phyloP scores from a whole-genome alignment of 2,888 invertebrate genomes.

The Lumbricus terrestris region DNA sequence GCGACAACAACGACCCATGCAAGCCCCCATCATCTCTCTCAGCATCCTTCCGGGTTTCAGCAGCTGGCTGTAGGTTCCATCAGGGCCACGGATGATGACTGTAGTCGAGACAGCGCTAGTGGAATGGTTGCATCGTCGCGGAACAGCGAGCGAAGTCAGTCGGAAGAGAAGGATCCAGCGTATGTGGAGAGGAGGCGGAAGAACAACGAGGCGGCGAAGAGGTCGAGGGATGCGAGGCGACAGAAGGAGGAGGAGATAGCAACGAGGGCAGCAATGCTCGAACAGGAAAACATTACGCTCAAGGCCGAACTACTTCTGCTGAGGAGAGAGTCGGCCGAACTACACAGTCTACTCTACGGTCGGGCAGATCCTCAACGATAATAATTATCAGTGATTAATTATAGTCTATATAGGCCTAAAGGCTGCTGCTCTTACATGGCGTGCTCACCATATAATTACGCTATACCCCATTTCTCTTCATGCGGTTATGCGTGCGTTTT shows the following conservation, averaged over 20 bases:
- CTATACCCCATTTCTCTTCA: not conserved
- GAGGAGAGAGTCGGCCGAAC: constrained; percentile 9
- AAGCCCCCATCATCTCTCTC: not conserved
- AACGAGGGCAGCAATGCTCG: constrained; percentile 23
- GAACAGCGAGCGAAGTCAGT: not conserved
- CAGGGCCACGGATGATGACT: not conserved
- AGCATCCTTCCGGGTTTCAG: not conserved
- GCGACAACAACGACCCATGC: not conserved
- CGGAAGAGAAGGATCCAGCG: constrained; percentile 14
- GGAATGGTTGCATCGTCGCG: not conserved
- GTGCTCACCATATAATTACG: no score
- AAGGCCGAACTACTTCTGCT: constrained; percentile 24
- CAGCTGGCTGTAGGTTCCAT: not conserved
- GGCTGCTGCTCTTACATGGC: no score
- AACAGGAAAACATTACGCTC: constrained; percentile 29
- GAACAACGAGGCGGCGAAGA: constrained; percentile 49
- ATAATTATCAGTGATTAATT: not conserved
- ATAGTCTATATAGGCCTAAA: no score
- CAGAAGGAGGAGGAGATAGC: constrained; percentile 33
- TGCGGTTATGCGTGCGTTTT: not conserved
- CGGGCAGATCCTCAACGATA: not conserved
- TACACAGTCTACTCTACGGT: not conserved
- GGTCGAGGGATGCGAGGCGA: constrained; percentile 42
- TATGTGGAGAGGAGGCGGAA: constrained; percentile 43
- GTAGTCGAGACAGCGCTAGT: not conserved